Evolutionary conservation across 2,797 vertebrate species (phyloP), one percentile per base, ranked within the genome.

Genomic region (Philypnodon macrostomus): DNA sequence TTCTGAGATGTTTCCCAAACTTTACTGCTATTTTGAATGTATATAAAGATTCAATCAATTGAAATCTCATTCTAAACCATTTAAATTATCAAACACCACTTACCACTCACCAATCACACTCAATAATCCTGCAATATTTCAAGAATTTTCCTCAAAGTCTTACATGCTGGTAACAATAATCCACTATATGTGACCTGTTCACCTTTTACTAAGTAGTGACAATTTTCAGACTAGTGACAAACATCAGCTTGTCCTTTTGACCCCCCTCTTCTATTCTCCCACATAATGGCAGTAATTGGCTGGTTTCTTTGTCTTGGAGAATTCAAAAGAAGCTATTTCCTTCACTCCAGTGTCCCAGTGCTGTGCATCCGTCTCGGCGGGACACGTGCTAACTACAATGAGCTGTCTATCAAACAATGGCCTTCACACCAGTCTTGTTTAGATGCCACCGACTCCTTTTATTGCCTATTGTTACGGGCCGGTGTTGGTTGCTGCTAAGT

Each of bases 261-360:
- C 68, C 77, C 37, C 23, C 47, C 36, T 30, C 7, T 24, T 48
- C 15, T 44, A 10, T 44, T 44, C 48, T 67, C 65, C 50, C 51
- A 53, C 49, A 59, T 36, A 54, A 33, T 37, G 11, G 36, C 19
- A 55, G 53, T 16, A 69, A 64, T 21, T 27, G 48, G 34, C 55
- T 21, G 46, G 44, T 73, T 74, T 79, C 53, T 16, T 44, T 44
- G 41, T 44, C 55, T 65, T 60, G 45, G 55, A 27, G 14, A 42
- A 58, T 58, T 78, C 61, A 62, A 77, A 76, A 60, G 64, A 12
- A 46, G 61, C 67, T 54, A 27, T 70, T 80, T 80, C 63, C 75
- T 70, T 71, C 59, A 63, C 63, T 57, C 48, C 29, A 2, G 53
- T 47, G 24, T 36, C 42, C 67, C 57, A 73, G 47, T 59, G 60